These are phyloP conservation scores for Cyanoramphus novaezelandiae DNA, from an alignment of 2,113 vertebrate genomes.

Conservation along the genomic window DNA sequence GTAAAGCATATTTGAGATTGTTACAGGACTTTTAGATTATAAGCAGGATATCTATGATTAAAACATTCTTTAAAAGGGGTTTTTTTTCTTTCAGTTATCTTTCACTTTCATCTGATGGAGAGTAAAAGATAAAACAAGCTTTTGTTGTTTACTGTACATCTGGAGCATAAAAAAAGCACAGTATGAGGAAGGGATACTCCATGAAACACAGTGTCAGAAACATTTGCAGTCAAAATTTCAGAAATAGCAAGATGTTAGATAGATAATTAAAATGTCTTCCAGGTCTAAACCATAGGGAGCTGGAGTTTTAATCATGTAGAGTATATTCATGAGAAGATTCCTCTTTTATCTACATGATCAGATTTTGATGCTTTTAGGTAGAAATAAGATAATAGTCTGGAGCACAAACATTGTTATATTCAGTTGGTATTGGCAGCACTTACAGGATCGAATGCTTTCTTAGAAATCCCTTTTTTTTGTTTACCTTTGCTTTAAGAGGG, in stretches of 20 bases:
- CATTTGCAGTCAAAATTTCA: conserved; percentile 75
- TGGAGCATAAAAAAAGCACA: conserved; percentile 69
- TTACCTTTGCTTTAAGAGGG: not conserved
- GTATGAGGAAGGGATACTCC: conserved; percentile 72
- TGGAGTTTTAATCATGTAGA: conserved; percentile 75
- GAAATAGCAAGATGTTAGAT: conserved; percentile 77
- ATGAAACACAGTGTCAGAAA: conserved; percentile 75
- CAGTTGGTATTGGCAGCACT: not conserved
- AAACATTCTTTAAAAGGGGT: conserved; percentile 40
- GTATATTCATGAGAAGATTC: conserved; percentile 74
- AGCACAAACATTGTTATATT: conserved; percentile 31
- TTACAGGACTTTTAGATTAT: not conserved
- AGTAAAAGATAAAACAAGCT: conserved; percentile 73
- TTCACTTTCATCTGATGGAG: conserved; percentile 67
- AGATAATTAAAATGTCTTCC: conserved; percentile 81
- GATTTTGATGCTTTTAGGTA: conserved; percentile 68
- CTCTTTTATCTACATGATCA: conserved; percentile 73
- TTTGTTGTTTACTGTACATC: conserved; percentile 77
- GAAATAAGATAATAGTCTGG: conserved; percentile 53
- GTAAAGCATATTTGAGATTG: not conserved
- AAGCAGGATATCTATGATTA: conserved; percentile 19
- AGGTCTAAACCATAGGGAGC: conserved; percentile 74
- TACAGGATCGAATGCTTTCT: accelerated
- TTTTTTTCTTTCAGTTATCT: conserved; percentile 28
- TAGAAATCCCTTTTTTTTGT: not conserved